phyloP scores from a whole-genome alignment of 2,797 vertebrate genomes.

The Pristis pectinata region DNA sequence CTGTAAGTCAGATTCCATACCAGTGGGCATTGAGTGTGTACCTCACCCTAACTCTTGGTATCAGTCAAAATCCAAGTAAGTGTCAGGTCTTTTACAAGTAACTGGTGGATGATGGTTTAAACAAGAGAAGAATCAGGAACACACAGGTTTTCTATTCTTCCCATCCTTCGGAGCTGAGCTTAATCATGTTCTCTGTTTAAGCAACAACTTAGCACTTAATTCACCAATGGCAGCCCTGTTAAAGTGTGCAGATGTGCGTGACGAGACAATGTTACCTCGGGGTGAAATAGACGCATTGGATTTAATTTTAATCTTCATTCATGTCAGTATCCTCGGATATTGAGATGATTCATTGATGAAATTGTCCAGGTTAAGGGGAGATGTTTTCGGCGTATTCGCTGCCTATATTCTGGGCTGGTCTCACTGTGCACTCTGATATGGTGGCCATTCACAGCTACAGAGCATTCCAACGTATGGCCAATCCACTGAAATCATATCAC shows the following conservation, averaged over 20 bases:
- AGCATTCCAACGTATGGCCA: not conserved
- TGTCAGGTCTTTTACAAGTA: not conserved
- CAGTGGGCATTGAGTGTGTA: not conserved
- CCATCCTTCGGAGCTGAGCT: not conserved
- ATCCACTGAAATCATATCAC: constrained; percentile 3
- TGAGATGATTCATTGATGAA: not conserved
- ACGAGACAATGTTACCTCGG: not conserved
- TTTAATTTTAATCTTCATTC: not conserved
- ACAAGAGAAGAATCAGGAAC: not conserved
- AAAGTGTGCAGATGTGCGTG: not conserved
- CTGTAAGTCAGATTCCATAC: not conserved
- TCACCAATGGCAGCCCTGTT: not conserved
- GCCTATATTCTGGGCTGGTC: not conserved
- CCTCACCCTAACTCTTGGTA: not conserved
- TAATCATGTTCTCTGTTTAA: not conserved
- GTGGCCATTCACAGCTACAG: not conserved
- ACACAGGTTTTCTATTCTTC: not conserved
- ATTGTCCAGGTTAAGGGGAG: not conserved
- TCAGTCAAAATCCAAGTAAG: not conserved
- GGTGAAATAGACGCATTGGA: not conserved
- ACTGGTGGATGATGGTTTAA: not conserved
- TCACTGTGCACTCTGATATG: constrained; percentile 9
- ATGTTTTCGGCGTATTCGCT: not conserved
- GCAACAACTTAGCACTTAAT: not conserved
- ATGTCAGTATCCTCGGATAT: not conserved